Evolutionary conservation across 2,113 vertebrate species (phyloP).

Genomic region (Pedionomus torquatus): DNA sequence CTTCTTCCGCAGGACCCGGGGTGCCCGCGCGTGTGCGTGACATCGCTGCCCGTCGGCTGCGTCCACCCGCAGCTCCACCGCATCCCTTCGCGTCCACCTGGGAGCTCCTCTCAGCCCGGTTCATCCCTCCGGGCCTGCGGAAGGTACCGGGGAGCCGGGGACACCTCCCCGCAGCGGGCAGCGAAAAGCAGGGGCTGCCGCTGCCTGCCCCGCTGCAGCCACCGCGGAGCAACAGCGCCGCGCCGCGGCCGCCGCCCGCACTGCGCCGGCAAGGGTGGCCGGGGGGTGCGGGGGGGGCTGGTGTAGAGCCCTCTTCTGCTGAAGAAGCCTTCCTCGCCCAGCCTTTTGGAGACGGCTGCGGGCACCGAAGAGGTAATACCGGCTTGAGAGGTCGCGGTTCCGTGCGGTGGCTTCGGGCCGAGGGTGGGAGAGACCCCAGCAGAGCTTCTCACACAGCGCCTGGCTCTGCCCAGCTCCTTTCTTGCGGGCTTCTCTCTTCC

Average conservation of each 20-base stretch:
- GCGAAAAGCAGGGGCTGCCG: too few relatives aligned
- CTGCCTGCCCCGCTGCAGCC: background rate
- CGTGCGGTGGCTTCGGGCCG: background rate
- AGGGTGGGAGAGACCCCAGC: fast-evolving
- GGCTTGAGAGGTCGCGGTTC: too few relatives aligned
- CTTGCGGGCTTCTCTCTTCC: background rate
- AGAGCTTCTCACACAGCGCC: background rate
- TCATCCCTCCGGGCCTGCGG: background rate
- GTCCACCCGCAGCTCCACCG: background rate
- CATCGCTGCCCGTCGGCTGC: background rate
- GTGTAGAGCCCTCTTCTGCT: too few relatives aligned
- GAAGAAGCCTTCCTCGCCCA: background rate
- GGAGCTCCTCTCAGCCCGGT: background rate
- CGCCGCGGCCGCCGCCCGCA: background rate
- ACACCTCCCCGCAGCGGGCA: background rate
- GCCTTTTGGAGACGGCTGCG: background rate
- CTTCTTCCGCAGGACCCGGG: fast-evolving
- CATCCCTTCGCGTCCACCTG: background rate
- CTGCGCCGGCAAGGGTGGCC: background rate
- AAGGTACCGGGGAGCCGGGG: too few relatives aligned
- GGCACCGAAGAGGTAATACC: too few relatives aligned
- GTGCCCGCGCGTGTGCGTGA: too few relatives aligned
- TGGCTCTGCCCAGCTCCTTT: background rate
- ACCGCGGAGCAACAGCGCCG: constrained; percentile 18
- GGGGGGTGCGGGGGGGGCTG: too few relatives aligned